Evolutionary conservation across 2,797 vertebrate genomes (phyloP).

Genomic region (Eidolon dupreanum): DNA sequence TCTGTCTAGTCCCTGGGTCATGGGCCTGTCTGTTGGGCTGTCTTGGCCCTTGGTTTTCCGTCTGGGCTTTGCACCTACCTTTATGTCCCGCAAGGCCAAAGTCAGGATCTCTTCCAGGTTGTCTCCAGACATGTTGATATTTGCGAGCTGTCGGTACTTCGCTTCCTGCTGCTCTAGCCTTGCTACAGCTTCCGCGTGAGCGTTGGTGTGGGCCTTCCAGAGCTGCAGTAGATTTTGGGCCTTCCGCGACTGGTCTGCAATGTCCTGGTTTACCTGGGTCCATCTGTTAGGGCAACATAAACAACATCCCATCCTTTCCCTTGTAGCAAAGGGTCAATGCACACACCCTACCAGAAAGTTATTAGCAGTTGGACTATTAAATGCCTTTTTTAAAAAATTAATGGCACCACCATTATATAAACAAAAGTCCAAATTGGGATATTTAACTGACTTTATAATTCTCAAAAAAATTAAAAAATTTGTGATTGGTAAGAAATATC

Average conservation of each 20-base stretch:
- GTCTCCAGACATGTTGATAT: constrained; percentile 73
- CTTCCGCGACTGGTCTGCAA: constrained; percentile 83
- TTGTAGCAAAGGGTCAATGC: background rate
- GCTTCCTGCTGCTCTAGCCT: constrained; percentile 81
- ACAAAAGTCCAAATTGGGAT: background rate
- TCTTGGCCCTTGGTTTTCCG: background rate
- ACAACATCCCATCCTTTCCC: background rate
- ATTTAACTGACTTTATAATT: background rate
- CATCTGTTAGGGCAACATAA: constrained; percentile 86
- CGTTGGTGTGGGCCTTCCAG: constrained; percentile 85
- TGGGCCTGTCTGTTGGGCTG: background rate
- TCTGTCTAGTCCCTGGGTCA: background rate
- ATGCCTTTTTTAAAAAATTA: background rate
- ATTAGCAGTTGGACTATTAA: background rate
- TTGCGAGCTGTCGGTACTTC: constrained; percentile 79
- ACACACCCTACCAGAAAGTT: background rate
- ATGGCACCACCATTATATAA: background rate
- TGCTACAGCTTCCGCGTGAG: constrained; percentile 67
- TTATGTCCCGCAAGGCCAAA: constrained; percentile 79
- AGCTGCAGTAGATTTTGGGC: constrained; percentile 81
- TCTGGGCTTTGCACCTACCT: constrained; percentile 80
- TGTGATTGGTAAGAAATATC: background rate
- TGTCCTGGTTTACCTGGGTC: constrained; percentile 82
- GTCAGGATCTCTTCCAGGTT: constrained; percentile 82
- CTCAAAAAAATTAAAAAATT: background rate